Evolutionary conservation across 2,797 vertebrate genomes (phyloP).

Genomic region (Myiotriccus ornatus): DNA sequence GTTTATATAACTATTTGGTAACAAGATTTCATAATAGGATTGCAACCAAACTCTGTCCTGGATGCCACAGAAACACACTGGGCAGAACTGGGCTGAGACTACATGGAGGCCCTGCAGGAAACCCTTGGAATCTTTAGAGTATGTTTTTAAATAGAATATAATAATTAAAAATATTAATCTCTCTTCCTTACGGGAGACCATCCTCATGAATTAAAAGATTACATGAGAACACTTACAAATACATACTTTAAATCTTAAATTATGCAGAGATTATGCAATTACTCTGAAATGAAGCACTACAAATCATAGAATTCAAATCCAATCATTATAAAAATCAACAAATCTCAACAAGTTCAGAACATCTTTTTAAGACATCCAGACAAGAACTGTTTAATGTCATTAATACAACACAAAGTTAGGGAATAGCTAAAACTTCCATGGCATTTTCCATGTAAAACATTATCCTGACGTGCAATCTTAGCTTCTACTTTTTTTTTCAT

Average conservation of each 20-base stretch:
- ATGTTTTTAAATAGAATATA: neutral
- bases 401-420: neutral
- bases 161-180: neutral
- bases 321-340: slow-evolving; percentile 36
- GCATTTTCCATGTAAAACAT: neutral
- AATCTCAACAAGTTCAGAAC: slow-evolving; percentile 20
- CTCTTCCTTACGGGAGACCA: neutral
- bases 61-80: neutral
- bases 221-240: neutral
- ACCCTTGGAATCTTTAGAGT: neutral
- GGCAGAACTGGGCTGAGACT: neutral
- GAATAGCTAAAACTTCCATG: neutral
- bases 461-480: neutral
- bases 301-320: slow-evolving; percentile 40
- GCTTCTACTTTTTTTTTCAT: neutral
- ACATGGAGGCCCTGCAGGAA: neutral
- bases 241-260: neutral
- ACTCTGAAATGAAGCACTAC: slow-evolving; percentile 39
- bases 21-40: neutral
- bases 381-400: neutral
- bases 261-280: slow-evolving; percentile 23
- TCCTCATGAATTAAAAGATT: neutral
- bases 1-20: neutral
- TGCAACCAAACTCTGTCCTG: neutral
- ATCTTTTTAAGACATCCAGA: neutral